These are phyloP conservation scores for Eupithecia insigniata DNA, from an alignment of 2,888 invertebrate species.

Conservation along the genomic window DNA sequence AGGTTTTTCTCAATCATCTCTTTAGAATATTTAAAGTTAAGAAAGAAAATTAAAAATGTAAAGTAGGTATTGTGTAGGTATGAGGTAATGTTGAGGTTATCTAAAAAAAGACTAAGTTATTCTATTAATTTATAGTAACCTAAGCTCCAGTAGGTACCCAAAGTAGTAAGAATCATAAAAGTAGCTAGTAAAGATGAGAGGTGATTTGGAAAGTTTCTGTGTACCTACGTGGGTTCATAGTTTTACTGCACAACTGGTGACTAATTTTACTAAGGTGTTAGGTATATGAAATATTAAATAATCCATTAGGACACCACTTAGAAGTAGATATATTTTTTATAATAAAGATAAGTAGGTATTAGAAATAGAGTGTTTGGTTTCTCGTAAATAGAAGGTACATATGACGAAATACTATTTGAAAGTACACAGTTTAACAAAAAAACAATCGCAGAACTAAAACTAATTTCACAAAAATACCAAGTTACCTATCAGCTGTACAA, in stretches of 20 bases:
- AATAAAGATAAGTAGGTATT: not conserved
- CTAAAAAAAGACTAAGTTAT: not conserved
- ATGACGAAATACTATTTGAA: not conserved
- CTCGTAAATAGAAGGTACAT: not conserved
- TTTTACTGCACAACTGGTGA: not conserved
- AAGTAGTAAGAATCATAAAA: not conserved
- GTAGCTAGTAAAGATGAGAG: not conserved
- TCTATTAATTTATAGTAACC: not conserved
- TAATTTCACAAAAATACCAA: not conserved
- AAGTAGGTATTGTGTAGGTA: not conserved
- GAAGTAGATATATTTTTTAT: not conserved
- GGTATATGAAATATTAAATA: not conserved
- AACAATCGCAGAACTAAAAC: slow-evolving; percentile 4
- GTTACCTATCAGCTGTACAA: slow-evolving; percentile 39
- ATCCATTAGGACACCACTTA: not conserved
- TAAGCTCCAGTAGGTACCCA: not conserved
- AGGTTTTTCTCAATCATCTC: not conserved
- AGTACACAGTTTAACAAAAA: not conserved
- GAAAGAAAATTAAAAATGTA: not conserved
- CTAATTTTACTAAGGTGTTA: not conserved
- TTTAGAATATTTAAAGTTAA: not conserved
- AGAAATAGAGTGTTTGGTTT: not conserved
- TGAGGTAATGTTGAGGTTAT: not conserved
- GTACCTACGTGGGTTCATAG: not conserved
- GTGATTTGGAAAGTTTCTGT: not conserved